phyloP scores from a whole-genome alignment of 2,797 vertebrate genomes.

The Phoeniculus purpureus region DNA sequence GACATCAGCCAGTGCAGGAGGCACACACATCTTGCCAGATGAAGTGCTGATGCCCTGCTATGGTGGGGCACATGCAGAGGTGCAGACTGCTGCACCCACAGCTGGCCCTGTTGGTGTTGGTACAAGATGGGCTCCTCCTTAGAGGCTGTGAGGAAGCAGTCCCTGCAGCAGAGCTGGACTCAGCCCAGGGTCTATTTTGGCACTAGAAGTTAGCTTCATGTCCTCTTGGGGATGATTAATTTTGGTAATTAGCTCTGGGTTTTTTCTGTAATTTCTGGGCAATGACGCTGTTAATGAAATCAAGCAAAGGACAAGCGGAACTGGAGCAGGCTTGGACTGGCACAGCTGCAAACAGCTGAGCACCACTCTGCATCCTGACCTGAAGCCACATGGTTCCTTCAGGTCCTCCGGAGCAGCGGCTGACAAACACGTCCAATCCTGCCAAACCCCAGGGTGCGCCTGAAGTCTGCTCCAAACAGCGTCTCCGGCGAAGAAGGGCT shows the following conservation, averaged over 20 bases:
- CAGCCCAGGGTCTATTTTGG: not conserved
- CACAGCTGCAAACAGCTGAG: not conserved
- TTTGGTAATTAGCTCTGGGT: not conserved
- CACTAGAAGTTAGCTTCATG: not conserved
- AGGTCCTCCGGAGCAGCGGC: not conserved
- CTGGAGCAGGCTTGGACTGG: fast-evolving
- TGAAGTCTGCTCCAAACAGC: not conserved
- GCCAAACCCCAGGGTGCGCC: not conserved
- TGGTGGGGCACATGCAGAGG: fast-evolving
- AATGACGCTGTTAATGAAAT: not conserved
- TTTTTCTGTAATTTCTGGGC: not conserved
- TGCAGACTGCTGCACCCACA: not conserved
- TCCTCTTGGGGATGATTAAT: not conserved
- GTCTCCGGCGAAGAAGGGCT: not conserved
- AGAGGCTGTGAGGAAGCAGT: fast-evolving
- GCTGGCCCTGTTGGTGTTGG: fast-evolving
- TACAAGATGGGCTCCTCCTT: fast-evolving
- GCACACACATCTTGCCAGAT: not conserved
- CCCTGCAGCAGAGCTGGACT: not conserved
- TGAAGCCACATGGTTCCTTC: not conserved
- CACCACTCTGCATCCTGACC: not conserved
- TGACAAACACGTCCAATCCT: not conserved
- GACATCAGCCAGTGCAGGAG: not conserved
- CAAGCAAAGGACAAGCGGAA: fast-evolving
- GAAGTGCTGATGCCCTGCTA: not conserved